These are phyloP conservation scores for Polypterus senegalus DNA, from an alignment of 2,113 vertebrate species.

Conservation along the genomic window DNA sequence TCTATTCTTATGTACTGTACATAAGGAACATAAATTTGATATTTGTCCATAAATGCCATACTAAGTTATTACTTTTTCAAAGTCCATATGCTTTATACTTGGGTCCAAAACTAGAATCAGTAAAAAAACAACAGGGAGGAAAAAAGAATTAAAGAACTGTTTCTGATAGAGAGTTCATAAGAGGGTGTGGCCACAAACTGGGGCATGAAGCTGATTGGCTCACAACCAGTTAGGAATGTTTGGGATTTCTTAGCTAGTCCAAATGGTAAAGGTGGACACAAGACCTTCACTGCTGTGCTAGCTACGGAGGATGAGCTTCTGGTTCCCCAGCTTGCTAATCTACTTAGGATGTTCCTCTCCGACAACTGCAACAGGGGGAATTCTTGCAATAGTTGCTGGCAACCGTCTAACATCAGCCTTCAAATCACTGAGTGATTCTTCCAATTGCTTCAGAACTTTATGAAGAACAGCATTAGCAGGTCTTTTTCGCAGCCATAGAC, in stretches of 20 bases:
- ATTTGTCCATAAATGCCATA: no score
- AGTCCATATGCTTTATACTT: no score
- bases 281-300: background rate
- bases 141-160: background rate
- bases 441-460: slow-evolving; percentile 94
- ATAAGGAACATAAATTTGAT: no score
- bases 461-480: slow-evolving; percentile 94
- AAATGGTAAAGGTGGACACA: background rate
- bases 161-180: background rate
- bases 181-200: background rate
- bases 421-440: slow-evolving; percentile 95
- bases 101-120: no score
- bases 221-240: background rate
- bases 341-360: slow-evolving; percentile 91
- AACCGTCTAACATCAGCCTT: slow-evolving; percentile 92
- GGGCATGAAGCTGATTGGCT: background rate
- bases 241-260: background rate
- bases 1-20: no score
- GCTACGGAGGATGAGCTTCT: slow-evolving; percentile 69
- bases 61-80: no score
- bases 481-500: slow-evolving; percentile 71
- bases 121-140: background rate
- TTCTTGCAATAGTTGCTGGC: slow-evolving; percentile 88
- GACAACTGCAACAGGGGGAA: slow-evolving; percentile 95
- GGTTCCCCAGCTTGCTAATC: slow-evolving; percentile 83